A percentile compares a stretch with the other conserved stretches of the same genome.
These are phyloP conservation scores for Orthosia incerta DNA, from an alignment of 2,888 invertebrate genomes.

Conservation along the genomic window DNA sequence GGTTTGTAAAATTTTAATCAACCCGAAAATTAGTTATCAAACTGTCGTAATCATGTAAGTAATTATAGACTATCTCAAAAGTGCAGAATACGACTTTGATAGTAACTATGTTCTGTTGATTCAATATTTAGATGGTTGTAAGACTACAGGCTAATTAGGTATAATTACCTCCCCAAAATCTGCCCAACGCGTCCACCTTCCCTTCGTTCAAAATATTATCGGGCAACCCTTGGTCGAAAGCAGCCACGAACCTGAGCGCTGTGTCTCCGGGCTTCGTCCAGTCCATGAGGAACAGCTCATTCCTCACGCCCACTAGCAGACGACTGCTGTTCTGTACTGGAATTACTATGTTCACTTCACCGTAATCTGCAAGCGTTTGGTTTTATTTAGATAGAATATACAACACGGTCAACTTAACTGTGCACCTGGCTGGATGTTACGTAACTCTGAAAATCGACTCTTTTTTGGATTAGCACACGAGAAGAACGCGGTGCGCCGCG, in stretches of 20 bases:
- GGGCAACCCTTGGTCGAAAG: slow-evolving; percentile 64
- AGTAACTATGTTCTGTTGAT: not conserved
- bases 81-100: too few relatives aligned
- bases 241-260: slow-evolving; percentile 62
- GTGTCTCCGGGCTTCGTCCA: slow-evolving; percentile 75
- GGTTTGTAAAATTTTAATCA: too few relatives aligned
- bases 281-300: slow-evolving; percentile 78
- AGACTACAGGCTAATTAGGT: not conserved
- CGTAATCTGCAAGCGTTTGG: slow-evolving; percentile 71
- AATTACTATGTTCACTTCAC: slow-evolving; percentile 81
- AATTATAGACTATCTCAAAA: too few relatives aligned
- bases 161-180: slow-evolving; percentile 81
- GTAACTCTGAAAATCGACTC: too few relatives aligned
- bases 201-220: slow-evolving; percentile 91
- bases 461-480: too few relatives aligned
- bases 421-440: too few relatives aligned
- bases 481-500: too few relatives aligned
- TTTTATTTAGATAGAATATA: not conserved
- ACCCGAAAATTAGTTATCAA: too few relatives aligned
- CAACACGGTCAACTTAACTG: too few relatives aligned
- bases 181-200: slow-evolving; percentile 87
- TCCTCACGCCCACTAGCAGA: slow-evolving; percentile 77
- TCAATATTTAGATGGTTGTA: not conserved
- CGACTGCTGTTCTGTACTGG: slow-evolving; percentile 77
- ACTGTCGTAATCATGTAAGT: too few relatives aligned